Conservation (phyloP, 2,113 vertebrate species). For the Oryzias melastigma region DNA sequence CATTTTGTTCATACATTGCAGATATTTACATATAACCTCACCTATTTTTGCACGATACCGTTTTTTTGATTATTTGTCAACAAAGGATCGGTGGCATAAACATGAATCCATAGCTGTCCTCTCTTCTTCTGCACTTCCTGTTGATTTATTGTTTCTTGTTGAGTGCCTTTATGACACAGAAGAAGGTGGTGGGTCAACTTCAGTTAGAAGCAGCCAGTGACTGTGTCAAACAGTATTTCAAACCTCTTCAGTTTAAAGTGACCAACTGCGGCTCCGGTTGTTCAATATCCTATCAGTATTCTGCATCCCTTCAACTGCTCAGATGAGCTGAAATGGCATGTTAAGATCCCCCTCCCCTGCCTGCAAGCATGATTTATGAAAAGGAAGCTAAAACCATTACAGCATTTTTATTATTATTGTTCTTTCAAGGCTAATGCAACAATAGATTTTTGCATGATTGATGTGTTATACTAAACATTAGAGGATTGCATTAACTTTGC, state of each 20-base stretch:
- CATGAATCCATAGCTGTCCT: constrained; percentile 67
- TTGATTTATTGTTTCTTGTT: constrained; percentile 76
- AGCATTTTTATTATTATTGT: constrained; percentile 86
- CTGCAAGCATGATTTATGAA: constrained; percentile 77
- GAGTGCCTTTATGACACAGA: constrained; percentile 75
- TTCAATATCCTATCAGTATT: constrained; percentile 80
- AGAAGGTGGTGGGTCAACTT: constrained; percentile 69
- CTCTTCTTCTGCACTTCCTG: constrained; percentile 74
- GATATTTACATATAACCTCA: constrained; percentile 43
- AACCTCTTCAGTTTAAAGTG: constrained; percentile 68
- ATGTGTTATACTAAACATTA: constrained; percentile 83
- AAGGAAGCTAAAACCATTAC: constrained; percentile 83
- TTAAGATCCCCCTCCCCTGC: constrained; percentile 71
- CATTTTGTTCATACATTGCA: constrained; percentile 52
- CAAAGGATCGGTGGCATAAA: constrained; percentile 68
- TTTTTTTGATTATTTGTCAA: constrained; percentile 81
- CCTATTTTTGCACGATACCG: constrained; percentile 47
- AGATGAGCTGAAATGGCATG: constrained; percentile 80
- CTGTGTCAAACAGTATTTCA: constrained; percentile 65
- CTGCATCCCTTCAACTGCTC: constrained; percentile 69
- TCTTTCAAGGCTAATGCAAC: constrained; percentile 86
- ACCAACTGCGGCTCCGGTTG: constrained; percentile 64
- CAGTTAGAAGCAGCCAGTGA: constrained; percentile 50
- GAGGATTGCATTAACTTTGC: constrained; percentile 84
- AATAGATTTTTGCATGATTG: constrained; percentile 86